Evolutionary conservation across 2,888 invertebrate genomes (phyloP).

Genomic region (Cantharis rufa): DNA sequence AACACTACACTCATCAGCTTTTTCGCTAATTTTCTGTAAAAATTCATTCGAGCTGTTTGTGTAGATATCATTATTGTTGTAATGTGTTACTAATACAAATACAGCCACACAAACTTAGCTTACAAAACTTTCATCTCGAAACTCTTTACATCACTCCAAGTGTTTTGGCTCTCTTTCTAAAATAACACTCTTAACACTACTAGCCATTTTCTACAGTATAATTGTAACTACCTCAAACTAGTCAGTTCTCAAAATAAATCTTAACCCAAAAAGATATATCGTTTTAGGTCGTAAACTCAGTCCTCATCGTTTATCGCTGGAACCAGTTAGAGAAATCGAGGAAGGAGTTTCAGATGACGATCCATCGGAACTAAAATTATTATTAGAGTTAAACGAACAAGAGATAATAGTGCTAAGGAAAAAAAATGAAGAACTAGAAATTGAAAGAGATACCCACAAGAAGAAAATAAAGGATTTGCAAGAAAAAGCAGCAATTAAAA

Average conservation of each 20-base stretch:
- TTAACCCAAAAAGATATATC: neutral
- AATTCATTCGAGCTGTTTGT: neutral
- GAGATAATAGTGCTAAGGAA: slow-evolving; percentile 81
- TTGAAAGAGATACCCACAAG: slow-evolving; percentile 73
- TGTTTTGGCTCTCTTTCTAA: neutral
- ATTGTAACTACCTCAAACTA: neutral
- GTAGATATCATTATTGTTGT: neutral
- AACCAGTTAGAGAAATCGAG: slow-evolving; percentile 70
- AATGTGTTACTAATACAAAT: neutral
- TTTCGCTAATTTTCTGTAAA: neutral
- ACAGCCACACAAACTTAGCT: neutral
- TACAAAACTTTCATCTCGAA: neutral
- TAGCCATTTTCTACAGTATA: slow-evolving; percentile 61
- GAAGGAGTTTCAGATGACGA: slow-evolving; percentile 79
- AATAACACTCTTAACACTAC: slow-evolving; percentile 22
- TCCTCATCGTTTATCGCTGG: slow-evolving; percentile 67
- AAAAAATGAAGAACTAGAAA: slow-evolving; percentile 84
- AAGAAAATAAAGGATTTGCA: slow-evolving; percentile 78
- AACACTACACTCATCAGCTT: neutral
- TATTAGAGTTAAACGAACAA: slow-evolving; percentile 87
- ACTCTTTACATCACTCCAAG: neutral
- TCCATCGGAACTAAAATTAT: slow-evolving; percentile 79
- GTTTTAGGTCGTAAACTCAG: slow-evolving; percentile 70
- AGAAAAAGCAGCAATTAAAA: slow-evolving; percentile 66
- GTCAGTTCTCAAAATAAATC: neutral